Percentiles rank a stretch among this genome's conserved stretches.
phyloP scores from a whole-genome alignment of 2,797 vertebrate species.

The Sebastes flavidus region DNA sequence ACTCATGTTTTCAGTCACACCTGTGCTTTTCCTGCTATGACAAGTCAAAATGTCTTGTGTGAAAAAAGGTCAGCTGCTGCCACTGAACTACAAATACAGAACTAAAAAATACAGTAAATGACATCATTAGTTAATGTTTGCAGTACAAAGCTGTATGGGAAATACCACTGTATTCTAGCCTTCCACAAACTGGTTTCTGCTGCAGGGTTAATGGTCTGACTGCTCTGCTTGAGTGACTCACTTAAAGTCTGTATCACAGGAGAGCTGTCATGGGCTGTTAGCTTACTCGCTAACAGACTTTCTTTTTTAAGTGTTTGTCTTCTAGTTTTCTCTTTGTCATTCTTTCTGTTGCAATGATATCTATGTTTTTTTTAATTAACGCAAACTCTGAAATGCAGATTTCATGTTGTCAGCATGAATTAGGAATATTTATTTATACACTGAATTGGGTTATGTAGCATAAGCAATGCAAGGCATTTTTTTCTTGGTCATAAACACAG shows the following conservation, averaged over 20 bases:
- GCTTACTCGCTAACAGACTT: neutral
- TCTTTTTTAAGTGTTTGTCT: neutral
- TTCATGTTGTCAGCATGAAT: too few relatives aligned
- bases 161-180: neutral
- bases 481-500: neutral
- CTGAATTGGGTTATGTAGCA: neutral
- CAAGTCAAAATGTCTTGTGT: neutral
- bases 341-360: neutral
- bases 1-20: neutral
- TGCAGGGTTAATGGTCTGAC: neutral
- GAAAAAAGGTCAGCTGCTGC: neutral
- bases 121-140: conserved; percentile 53
- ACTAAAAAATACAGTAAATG: neutral
- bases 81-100: too few relatives aligned
- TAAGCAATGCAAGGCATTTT: neutral
- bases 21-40: conserved; percentile 2
- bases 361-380: neutral
- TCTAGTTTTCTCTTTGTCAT: neutral
- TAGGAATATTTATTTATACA: neutral
- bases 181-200: conserved; percentile 4
- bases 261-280: conserved; percentile 3
- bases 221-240: conserved; percentile 2
- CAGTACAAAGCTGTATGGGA: neutral
- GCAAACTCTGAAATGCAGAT: neutral
- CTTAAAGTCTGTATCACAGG: neutral